Conservation (phyloP, 2,797 vertebrate genomes). For the Neosalanx taihuensis region DNA sequence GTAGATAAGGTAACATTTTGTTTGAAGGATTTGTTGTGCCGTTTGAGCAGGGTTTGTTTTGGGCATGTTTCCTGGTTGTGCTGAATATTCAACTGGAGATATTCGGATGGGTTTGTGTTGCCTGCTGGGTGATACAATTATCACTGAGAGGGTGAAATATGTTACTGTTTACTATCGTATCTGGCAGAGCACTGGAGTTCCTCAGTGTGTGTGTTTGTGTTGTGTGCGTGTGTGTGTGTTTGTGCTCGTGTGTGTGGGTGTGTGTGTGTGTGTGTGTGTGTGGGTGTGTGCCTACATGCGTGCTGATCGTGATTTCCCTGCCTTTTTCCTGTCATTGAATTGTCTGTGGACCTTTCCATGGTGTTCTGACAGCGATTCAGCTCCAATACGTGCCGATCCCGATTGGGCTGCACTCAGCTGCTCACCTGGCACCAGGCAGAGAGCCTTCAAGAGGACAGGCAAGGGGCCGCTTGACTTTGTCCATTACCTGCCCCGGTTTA, state of each 20-base stretch:
- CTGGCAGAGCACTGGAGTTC: no score
- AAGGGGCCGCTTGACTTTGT: slow-evolving; percentile 79
- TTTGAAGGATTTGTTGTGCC: slow-evolving; percentile 70
- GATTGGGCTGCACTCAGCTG: neutral
- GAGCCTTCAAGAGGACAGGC: slow-evolving; percentile 80
- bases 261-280: no score
- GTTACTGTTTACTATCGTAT: neutral
- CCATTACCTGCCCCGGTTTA: slow-evolving; percentile 77
- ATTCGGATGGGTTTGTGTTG: slow-evolving; percentile 60
- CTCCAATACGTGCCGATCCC: neutral
- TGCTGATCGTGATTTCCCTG: neutral
- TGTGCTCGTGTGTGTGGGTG: no score
- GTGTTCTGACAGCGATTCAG: neutral
- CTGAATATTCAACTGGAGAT: slow-evolving; percentile 83
- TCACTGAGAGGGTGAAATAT: neutral
- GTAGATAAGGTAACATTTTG: slow-evolving; percentile 78
- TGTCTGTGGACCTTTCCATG: neutral
- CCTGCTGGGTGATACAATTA: neutral
- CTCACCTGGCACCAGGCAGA: slow-evolving; percentile 48
- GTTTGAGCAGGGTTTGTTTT: slow-evolving; percentile 83
- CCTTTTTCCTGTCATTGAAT: neutral
- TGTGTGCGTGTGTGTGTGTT: no score
- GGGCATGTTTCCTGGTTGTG: slow-evolving; percentile 76
- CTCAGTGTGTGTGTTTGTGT: no score
- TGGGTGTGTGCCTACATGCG: no score